Base-by-base conservation (phyloP, 2,113 vertebrate species). In the Gobius niger region DNA sequence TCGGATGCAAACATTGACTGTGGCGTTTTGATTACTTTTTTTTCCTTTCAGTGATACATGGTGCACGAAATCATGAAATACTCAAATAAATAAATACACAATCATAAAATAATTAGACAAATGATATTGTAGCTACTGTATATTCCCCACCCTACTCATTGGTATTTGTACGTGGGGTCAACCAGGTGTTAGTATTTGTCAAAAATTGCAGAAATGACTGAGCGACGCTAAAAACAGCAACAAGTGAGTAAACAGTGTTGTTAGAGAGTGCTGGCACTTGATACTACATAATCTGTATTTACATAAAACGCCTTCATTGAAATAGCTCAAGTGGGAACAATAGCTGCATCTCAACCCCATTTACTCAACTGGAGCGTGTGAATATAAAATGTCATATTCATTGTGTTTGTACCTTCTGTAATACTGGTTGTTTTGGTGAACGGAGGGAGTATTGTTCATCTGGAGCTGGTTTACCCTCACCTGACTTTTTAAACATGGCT, bases 241-340 rank as follows among this genome's bases (percentile, higher is more conserved):
- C 93, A 91, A 85, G 76, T 87, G 10, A 75, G 60, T 86, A 88
- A 88, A 88, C 78, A 88, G 90, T 93, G 67, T 89, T 92, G 92
- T 47, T 57, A 83, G 84, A 85, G 85, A 88, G 63, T 82, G 75
- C 83, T 66, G 60, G 81, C 90, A 86, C 82, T 82, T 44, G 67
- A 76, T 68, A 74, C 77, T 72, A 83, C 80, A 82, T 77, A 77
- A 85, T 88, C 86, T 70, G 78, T 81, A 82, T 66, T 24, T 88
- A 94, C 90, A 90, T 82, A 89, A 88, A 90, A 14, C 87, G 86
- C 69, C 87, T 75, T 75, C 46, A 63, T 42, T 65, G 63, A 74
- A 63, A 63, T 69, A 66, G 71, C 72, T 67, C 59, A 76, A 73
- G 46, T 47, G 54, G 87, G 89, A 87, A 73, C 53, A 73, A 64